These are phyloP conservation scores for Monodelphis domestica DNA, from an alignment of 2,797 vertebrate species.

Conservation along the genomic window DNA sequence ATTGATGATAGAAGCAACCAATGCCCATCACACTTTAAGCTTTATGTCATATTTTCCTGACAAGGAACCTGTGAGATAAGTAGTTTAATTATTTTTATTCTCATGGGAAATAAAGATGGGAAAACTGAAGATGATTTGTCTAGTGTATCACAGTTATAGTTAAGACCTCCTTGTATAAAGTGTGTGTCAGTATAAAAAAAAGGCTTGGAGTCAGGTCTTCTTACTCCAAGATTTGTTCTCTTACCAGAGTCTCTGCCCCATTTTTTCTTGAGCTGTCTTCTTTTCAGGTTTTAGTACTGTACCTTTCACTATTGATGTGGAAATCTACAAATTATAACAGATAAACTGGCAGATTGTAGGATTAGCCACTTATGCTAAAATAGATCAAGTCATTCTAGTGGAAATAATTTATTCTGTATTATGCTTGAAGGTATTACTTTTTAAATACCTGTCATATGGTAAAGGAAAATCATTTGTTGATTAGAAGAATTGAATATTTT, in stretches of 20 bases:
- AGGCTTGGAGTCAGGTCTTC: background rate
- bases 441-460: background rate
- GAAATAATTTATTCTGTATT: conserved; percentile 31
- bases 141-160: background rate
- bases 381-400: background rate
- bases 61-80: no score
- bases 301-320: background rate
- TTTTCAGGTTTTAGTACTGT: background rate
- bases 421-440: conserved; percentile 20
- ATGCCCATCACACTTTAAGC: no score
- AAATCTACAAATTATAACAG: background rate
- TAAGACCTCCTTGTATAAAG: background rate
- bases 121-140: background rate
- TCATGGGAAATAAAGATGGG: background rate
- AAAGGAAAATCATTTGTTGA: conserved; percentile 40
- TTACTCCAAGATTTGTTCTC: background rate
- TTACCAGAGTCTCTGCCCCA: background rate
- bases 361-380: background rate
- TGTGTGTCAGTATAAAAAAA: background rate
- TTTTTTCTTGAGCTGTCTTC: background rate
- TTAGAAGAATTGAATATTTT: conserved; percentile 27
- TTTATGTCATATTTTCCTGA: no score
- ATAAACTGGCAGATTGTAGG: background rate
- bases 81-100: background rate
- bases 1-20: no score